Conservation (phyloP, 2,113 vertebrate genomes). For the human (Homo sapiens) region DNA sequence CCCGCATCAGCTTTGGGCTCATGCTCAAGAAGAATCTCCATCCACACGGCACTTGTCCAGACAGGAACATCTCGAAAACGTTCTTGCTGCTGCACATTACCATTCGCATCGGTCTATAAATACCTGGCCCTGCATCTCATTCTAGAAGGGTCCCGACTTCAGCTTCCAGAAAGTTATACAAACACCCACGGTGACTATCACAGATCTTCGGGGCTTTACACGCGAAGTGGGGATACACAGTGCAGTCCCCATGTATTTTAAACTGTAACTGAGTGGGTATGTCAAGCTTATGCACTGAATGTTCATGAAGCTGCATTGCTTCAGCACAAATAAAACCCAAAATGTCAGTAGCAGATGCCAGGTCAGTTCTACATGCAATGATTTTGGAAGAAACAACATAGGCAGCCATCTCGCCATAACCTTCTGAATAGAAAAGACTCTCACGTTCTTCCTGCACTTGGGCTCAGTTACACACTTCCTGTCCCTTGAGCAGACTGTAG, state of each 20-base stretch:
- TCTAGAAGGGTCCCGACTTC: neutral
- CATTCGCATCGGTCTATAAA: neutral
- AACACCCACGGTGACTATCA: neutral
- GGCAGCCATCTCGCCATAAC: neutral
- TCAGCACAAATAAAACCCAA: slow-evolving; percentile 4
- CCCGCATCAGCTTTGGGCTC: neutral
- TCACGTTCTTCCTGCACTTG: accelerated
- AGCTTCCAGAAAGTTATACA: neutral
- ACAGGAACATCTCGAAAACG: neutral
- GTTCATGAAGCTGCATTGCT: neutral
- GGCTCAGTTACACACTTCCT: neutral
- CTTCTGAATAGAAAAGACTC: neutral
- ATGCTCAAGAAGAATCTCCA: neutral
- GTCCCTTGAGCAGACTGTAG: neutral
- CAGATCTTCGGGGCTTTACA: neutral
- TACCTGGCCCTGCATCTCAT: neutral
- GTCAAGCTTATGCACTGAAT: neutral
- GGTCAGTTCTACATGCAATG: neutral
- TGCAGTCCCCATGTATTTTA: neutral
- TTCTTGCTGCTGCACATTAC: neutral
- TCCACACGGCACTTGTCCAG: neutral
- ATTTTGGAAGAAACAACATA: neutral
- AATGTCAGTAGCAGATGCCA: neutral
- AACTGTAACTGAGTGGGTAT: neutral
- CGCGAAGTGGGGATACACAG: neutral